Evolutionary conservation across 2,888 invertebrate species (phyloP).

Genomic region (Sthenelais limicola): DNA sequence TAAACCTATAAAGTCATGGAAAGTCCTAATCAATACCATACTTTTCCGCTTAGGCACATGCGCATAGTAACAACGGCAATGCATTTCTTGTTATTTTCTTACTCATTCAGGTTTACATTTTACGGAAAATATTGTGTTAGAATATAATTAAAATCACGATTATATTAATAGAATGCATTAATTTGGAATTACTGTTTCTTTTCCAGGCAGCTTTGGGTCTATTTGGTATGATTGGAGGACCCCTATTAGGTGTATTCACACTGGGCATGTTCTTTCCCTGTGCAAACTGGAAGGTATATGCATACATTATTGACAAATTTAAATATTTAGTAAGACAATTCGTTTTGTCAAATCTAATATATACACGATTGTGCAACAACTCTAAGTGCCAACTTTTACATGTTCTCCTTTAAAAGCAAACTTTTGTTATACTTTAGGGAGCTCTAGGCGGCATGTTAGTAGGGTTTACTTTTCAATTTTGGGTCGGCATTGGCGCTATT

Average conservation of each 20-base stretch:
- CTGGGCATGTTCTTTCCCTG: slow-evolving; percentile 75
- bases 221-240: slow-evolving; percentile 71
- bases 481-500: slow-evolving; percentile 89
- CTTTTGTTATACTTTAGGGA: slow-evolving; percentile 75
- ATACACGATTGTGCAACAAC: background rate
- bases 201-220: slow-evolving; percentile 68
- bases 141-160: too few species aligned
- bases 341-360: background rate
- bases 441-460: slow-evolving; percentile 78
- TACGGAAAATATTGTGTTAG: too few species aligned
- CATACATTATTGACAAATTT: background rate
- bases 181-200: too few species aligned
- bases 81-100: too few species aligned
- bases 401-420: background rate
- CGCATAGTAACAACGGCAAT: too few species aligned
- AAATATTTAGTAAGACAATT: background rate
- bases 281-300: slow-evolving; percentile 67
- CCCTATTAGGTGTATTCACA: slow-evolving; percentile 69
- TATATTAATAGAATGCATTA: too few species aligned
- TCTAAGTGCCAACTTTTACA: too few species aligned
- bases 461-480: slow-evolving; percentile 81
- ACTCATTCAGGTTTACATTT: too few species aligned
- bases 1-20: too few species aligned
- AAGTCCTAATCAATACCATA: too few species aligned
- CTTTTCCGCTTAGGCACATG: too few species aligned